Conservation (phyloP, 2,888 invertebrate species). For the Drosophila buzzatii region DNA sequence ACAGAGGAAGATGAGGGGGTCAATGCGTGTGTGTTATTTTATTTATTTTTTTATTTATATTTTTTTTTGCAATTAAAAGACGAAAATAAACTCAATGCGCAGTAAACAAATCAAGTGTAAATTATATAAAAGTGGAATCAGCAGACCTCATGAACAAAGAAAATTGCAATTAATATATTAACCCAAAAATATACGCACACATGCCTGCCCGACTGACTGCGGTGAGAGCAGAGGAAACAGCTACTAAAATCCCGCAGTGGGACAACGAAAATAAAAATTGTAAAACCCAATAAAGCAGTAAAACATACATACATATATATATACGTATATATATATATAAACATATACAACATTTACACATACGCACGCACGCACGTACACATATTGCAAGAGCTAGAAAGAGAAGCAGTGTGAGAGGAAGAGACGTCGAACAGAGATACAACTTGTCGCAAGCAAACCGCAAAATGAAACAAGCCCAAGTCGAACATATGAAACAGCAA, state of each 20-base stretch:
- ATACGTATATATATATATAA: background rate
- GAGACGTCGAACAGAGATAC: conserved; percentile 47
- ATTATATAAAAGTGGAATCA: conserved; percentile 49
- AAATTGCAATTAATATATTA: conserved; percentile 55
- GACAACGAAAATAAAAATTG: conserved; percentile 61
- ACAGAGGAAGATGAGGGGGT: background rate
- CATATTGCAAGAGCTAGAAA: conserved; percentile 31
- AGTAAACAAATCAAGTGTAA: conserved; percentile 74
- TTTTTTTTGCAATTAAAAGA: conserved; percentile 69
- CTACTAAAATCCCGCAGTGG: conserved; percentile 65
- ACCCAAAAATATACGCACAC: conserved; percentile 28
- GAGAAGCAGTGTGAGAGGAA: conserved; percentile 23
- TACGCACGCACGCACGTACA: conserved; percentile 31
- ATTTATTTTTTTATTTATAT: conserved; percentile 11
- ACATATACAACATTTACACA: conserved; percentile 4
- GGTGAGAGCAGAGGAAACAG: conserved; percentile 30
- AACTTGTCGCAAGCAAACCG: conserved; percentile 70
- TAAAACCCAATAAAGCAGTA: conserved; percentile 58
- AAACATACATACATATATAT: conserved; percentile 29
- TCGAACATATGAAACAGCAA: conserved; percentile 63
- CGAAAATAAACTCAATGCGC: conserved; percentile 60
- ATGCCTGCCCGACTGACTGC: background rate
- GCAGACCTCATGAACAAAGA: conserved; percentile 19
- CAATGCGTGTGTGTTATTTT: conserved; percentile 16
- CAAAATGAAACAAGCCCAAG: conserved; percentile 73